These are phyloP conservation scores for Engraulis encrasicolus DNA, from an alignment of 2,113 vertebrate species.

Conservation along the genomic window DNA sequence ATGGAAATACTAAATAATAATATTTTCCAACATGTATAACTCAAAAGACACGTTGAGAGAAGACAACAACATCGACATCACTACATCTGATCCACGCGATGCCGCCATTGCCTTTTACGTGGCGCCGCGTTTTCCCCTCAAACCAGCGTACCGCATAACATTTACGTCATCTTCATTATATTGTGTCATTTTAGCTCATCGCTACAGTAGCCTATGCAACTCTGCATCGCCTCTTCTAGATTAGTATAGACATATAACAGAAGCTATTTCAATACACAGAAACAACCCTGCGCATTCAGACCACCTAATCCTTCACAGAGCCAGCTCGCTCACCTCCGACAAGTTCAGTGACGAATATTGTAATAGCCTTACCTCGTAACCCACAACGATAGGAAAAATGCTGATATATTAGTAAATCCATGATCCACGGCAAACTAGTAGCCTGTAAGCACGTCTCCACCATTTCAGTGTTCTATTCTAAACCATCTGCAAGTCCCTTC, in stretches of 20 bases:
- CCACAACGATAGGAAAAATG: slow-evolving; percentile 61
- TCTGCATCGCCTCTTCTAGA: not conserved
- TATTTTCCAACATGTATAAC: not conserved
- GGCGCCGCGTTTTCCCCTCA: slow-evolving; percentile 35
- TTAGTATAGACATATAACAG: not conserved
- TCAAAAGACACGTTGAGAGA: too few species aligned
- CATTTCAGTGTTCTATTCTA: slow-evolving; percentile 83
- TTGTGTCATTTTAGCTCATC: slow-evolving; percentile 19
- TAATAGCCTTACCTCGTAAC: slow-evolving; percentile 83
- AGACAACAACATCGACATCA: not conserved
- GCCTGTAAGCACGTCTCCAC: slow-evolving; percentile 76
- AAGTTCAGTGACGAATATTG: slow-evolving; percentile 62
- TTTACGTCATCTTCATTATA: slow-evolving; percentile 44
- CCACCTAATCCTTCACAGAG: slow-evolving; percentile 2
- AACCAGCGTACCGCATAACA: slow-evolving; percentile 22
- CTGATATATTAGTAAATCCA: slow-evolving; percentile 67
- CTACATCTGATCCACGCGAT: not conserved
- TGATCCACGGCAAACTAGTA: slow-evolving; percentile 64
- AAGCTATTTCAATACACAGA: not conserved
- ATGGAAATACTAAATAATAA: not conserved
- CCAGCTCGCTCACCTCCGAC: slow-evolving; percentile 54
- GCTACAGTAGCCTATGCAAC: slow-evolving; percentile 17
- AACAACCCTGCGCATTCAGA: not conserved
- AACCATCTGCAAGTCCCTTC: slow-evolving; percentile 96
- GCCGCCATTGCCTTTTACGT: slow-evolving; percentile 19